Conservation (phyloP, 2,888 invertebrate genomes). For the Synergus gifuensis region DNA sequence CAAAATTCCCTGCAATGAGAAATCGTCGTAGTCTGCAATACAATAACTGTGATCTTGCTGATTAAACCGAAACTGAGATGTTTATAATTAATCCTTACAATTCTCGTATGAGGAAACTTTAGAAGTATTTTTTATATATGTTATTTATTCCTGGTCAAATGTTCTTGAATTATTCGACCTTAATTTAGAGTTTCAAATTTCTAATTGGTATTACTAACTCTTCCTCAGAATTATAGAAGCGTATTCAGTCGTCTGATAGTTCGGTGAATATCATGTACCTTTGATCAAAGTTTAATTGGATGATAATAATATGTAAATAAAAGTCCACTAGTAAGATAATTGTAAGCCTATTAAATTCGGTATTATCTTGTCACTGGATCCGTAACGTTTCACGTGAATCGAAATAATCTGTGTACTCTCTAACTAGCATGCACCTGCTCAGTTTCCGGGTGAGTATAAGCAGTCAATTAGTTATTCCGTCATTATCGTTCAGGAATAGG, state of each 20-base stretch:
- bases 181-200: too few relatives aligned
- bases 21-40: conserved; percentile 50
- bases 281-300: background rate
- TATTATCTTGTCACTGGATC: conserved; percentile 59
- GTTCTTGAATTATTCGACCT: too few relatives aligned
- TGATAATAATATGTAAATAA: background rate
- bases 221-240: background rate
- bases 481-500: conserved; percentile 21
- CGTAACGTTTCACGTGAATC: background rate
- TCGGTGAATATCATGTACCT: background rate
- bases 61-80: conserved; percentile 5
- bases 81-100: background rate
- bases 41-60: conserved; percentile 23
- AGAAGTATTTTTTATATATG: background rate
- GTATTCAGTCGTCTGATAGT: background rate
- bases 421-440: conserved; percentile 62
- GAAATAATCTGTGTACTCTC: conserved; percentile 59
- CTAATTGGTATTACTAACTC: too few relatives aligned
- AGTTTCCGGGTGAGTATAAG: conserved; percentile 58
- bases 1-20: conserved; percentile 60
- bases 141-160: background rate
- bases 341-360: conserved; percentile 60
- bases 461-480: conserved; percentile 59
- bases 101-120: background rate
- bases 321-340: background rate